phyloP scores from a whole-genome alignment of 2,888 invertebrate species.

The Candidula unifasciata region DNA sequence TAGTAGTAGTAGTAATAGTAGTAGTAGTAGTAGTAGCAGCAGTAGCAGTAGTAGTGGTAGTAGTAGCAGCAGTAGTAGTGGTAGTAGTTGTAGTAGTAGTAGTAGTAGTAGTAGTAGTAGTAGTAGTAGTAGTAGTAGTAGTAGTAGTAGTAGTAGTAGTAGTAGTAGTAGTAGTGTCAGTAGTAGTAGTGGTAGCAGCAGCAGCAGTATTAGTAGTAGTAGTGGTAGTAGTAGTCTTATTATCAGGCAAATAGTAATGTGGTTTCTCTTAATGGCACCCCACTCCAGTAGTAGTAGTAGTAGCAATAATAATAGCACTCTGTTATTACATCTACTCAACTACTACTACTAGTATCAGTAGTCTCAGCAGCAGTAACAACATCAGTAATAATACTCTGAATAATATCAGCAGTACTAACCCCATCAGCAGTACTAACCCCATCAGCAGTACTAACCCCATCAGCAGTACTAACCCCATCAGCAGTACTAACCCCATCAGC shows the following conservation, averaged over 20 bases:
- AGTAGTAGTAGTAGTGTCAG: neutral
- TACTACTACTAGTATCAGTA: no score
- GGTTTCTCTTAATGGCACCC: no score
- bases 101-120: neutral
- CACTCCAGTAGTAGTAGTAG: neutral
- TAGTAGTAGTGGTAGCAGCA: neutral
- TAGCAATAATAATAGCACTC: neutral
- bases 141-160: neutral
- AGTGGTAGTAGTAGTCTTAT: constrained; percentile 7
- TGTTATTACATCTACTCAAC: no score
- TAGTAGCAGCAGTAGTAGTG: constrained; percentile 9
- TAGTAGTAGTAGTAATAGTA: constrained; percentile 10
- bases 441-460: no score
- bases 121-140: neutral
- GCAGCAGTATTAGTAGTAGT: neutral
- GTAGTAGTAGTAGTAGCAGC: constrained; percentile 4
- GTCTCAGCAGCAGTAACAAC: no score
- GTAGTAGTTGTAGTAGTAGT: neutral
- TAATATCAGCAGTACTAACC: no score
- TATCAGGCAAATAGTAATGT: no score
- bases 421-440: no score
- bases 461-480: no score
- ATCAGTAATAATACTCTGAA: no score
- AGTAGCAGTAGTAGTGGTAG: neutral
- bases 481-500: no score